Evolutionary conservation across 2,888 invertebrate genomes (phyloP).

Genomic region (Deilephila porcellus): DNA sequence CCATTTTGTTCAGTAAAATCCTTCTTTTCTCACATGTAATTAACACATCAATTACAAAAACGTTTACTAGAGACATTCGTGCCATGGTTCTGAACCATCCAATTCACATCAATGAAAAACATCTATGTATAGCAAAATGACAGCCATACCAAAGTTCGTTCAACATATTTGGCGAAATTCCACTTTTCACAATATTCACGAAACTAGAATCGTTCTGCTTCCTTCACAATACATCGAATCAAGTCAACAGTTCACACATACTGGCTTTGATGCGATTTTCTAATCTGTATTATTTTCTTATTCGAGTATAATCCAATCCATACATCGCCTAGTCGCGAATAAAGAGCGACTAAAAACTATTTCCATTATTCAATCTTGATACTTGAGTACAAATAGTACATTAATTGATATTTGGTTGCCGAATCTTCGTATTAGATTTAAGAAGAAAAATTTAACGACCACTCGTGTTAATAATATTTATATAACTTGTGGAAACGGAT

Average conservation of each 20-base stretch:
- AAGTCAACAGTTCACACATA: not conserved
- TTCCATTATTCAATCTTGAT: not conserved
- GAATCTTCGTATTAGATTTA: not conserved
- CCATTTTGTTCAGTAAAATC: not conserved
- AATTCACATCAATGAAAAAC: not conserved
- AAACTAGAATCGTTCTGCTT: not conserved
- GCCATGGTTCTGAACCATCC: not conserved
- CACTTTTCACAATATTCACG: not conserved
- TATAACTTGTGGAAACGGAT: not conserved
- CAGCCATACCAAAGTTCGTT: not conserved
- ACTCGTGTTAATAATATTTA: too few species aligned
- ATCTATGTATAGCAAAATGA: not conserved
- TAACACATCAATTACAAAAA: not conserved
- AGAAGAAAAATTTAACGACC: not conserved
- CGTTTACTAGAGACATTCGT: not conserved
- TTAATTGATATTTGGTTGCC: not conserved
- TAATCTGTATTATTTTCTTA: too few species aligned
- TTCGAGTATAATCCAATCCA: too few species aligned
- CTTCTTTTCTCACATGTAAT: not conserved
- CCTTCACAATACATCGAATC: not conserved
- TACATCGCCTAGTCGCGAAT: not conserved
- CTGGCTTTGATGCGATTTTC: not conserved
- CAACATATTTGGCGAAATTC: not conserved
- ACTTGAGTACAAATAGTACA: not conserved
- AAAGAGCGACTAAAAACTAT: not conserved